phyloP scores from a whole-genome alignment of 2,888 invertebrate species.

The Apoda limacodes region DNA sequence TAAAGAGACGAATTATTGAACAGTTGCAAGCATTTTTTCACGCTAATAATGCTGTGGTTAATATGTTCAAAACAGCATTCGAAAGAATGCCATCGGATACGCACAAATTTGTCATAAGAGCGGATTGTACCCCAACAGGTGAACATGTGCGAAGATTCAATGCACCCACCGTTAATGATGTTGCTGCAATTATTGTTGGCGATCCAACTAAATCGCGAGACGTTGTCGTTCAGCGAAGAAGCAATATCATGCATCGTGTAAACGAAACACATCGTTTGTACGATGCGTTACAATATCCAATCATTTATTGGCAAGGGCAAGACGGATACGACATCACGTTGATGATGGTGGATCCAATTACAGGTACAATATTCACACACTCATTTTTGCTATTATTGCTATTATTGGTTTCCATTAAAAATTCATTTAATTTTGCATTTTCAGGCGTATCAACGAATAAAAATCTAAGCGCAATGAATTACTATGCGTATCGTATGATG shows the following conservation, averaged over 20 bases:
- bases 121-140: constrained; percentile 24
- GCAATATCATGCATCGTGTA: constrained; percentile 15
- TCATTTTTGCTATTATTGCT: too few species aligned
- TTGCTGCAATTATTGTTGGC: constrained; percentile 21
- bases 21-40: constrained; percentile 24
- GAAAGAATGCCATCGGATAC: constrained; percentile 23
- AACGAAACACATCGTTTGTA: too few species aligned
- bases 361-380: too few species aligned
- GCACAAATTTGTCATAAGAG: constrained; percentile 24
- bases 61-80: constrained; percentile 25
- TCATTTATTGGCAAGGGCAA: constrained; percentile 19
- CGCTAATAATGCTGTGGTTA: constrained; percentile 21
- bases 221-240: constrained; percentile 19
- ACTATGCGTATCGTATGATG: too few species aligned
- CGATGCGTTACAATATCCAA: constrained; percentile 19
- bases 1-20: constrained; percentile 23
- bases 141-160: constrained; percentile 27
- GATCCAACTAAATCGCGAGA: constrained; percentile 18
- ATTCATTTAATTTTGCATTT: too few species aligned
- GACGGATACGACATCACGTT: too few species aligned
- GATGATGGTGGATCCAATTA: too few species aligned
- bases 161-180: constrained; percentile 16
- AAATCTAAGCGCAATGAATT: too few species aligned
- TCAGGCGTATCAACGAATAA: too few species aligned
- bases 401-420: constrained; percentile 21